phyloP scores from a whole-genome alignment of 2,888 invertebrate species.

The Caenorhabditis sinica region DNA sequence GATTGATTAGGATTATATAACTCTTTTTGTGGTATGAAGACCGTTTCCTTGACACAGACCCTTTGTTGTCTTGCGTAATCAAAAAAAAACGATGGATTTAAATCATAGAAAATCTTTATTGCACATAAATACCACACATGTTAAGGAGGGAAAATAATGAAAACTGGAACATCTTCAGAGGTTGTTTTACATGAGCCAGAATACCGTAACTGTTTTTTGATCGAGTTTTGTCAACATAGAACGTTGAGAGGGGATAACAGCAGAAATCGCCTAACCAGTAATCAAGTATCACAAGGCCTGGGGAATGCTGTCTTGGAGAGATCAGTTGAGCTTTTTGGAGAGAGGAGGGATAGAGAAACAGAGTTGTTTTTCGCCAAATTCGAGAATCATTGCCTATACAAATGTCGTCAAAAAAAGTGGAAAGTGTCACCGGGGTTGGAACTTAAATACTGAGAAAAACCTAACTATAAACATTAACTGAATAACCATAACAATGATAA shows the following conservation, averaged over 20 bases:
- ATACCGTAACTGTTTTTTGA: conserved; percentile 22
- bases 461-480: too few relatives aligned
- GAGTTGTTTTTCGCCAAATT: not conserved
- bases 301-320: conserved; percentile 25
- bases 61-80: too few relatives aligned
- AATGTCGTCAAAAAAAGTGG: not conserved
- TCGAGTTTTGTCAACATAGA: not conserved
- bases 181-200: not conserved
- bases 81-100: not conserved
- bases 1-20: not conserved
- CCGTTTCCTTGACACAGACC: too few relatives aligned
- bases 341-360: not conserved
- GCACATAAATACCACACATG: conserved; percentile 16
- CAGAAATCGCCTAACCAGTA: not conserved
- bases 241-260: not conserved
- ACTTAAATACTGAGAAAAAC: not conserved
- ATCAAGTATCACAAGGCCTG: conserved; percentile 22
- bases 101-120: conserved; percentile 18
- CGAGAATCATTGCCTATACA: conserved; percentile 5
- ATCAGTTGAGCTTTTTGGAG: not conserved
- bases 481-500: conserved; percentile 3
- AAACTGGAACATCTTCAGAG: not conserved
- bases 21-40: too few relatives aligned
- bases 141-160: not conserved
- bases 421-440: conserved; percentile 1